Conservation (phyloP, 1,140 invertebrate species). For the Geopemphigus sp. region DNA sequence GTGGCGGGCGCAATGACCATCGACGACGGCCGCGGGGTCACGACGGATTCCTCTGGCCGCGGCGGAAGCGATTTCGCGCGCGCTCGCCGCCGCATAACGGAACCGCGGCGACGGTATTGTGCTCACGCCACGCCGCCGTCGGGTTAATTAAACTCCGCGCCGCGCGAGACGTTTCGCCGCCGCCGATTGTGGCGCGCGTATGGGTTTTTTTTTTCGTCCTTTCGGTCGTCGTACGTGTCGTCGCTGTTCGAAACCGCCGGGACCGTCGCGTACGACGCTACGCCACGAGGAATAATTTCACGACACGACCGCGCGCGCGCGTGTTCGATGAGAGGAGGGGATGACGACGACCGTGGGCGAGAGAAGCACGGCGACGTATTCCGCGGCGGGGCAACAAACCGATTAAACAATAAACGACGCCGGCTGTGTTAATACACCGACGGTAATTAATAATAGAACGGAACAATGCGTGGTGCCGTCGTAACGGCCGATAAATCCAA, state of each 20-base stretch:
- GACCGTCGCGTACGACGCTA: no score
- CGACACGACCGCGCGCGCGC: not conserved
- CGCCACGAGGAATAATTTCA: not conserved
- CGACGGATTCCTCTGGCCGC: not conserved
- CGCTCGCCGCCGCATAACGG: not conserved
- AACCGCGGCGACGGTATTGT: slow-evolving; percentile 24
- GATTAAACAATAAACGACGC: slow-evolving; percentile 46
- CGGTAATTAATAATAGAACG: slow-evolving; percentile 2
- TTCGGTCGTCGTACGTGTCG: not conserved
- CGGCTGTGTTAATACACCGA: not conserved
- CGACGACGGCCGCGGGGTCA: not conserved
- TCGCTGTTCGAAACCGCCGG: not conserved
- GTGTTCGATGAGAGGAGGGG: no score
- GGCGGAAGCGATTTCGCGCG: not conserved
- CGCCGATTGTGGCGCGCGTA: no score
- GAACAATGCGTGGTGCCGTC: not conserved
- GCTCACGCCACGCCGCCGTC: not conserved
- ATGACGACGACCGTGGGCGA: not conserved
- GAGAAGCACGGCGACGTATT: not conserved
- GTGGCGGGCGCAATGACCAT: slow-evolving; percentile 2
- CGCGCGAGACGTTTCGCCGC: not conserved
- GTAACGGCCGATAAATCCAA: slow-evolving; percentile 8
- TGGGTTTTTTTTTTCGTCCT: no score
- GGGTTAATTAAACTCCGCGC: not conserved
- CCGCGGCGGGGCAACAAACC: slow-evolving; percentile 1